These are phyloP conservation scores for Potorous gilbertii DNA, from an alignment of 2,797 vertebrate species.

Conservation along the genomic window DNA sequence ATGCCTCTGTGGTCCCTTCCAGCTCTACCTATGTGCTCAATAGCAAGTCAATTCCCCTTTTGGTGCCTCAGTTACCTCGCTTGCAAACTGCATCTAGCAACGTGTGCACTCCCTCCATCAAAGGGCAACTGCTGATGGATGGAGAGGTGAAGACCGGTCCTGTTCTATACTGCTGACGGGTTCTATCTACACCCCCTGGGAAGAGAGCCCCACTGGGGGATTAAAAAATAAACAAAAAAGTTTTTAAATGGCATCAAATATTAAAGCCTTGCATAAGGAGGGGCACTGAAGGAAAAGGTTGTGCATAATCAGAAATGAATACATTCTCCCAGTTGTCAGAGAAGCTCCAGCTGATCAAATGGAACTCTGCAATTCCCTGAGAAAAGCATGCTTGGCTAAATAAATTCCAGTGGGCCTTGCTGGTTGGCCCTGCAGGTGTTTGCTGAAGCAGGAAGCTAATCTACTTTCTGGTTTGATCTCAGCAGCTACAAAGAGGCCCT, in stretches of 20 bases:
- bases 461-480: constrained; percentile 26
- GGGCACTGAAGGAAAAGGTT: constrained; percentile 12
- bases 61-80: not conserved
- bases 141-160: not conserved
- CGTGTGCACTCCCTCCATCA: not conserved
- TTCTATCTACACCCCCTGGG: constrained; percentile 33
- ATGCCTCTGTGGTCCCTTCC: not conserved
- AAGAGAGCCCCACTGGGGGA: constrained; percentile 32
- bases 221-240: constrained; percentile 6
- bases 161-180: not conserved
- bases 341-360: constrained; percentile 1
- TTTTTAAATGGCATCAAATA: constrained; percentile 49
- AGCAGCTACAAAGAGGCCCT: not conserved
- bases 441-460: constrained; percentile 27
- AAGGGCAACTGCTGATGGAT: not conserved
- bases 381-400: constrained; percentile 32
- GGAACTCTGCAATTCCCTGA: not conserved
- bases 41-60: not conserved
- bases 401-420: constrained; percentile 20
- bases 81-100: not conserved
- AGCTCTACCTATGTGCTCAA: not conserved
- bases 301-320: constrained; percentile 30
- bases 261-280: constrained; percentile 42
- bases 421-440: not conserved
- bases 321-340: constrained; percentile 24